phyloP scores from a whole-genome alignment of 2,888 invertebrate genomes.

The Napeogenes sylphis region DNA sequence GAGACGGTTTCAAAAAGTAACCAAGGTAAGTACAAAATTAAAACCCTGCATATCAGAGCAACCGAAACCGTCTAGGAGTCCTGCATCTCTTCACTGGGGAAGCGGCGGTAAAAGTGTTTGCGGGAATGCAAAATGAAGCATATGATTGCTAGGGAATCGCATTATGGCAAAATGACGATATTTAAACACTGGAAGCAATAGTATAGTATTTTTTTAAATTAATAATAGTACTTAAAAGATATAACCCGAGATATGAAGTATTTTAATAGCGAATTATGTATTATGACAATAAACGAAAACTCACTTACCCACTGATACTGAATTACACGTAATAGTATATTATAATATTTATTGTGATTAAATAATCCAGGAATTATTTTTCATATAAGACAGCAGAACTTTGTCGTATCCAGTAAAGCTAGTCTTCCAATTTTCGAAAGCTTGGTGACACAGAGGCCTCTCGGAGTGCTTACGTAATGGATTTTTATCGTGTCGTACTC shows the following conservation, averaged over 20 bases:
- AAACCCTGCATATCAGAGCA: conserved; percentile 19
- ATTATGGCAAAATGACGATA: conserved; percentile 50
- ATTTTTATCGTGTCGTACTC: conserved; percentile 68
- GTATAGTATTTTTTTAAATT: neutral
- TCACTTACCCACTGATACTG: too few species aligned
- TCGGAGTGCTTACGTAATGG: conserved; percentile 58
- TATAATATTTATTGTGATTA: neutral
- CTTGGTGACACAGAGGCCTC: conserved; percentile 51
- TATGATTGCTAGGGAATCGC: conserved; percentile 69
- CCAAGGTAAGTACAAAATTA: conserved; percentile 16
- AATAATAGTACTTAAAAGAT: neutral
- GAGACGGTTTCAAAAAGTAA: conserved; percentile 6
- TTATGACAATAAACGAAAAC: too few species aligned
- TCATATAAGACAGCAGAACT: neutral
- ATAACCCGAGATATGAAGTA: too few species aligned
- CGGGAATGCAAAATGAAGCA: conserved; percentile 72
- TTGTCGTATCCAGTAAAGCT: conserved; percentile 42
- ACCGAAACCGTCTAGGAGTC: conserved; percentile 17
- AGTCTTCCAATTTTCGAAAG: conserved; percentile 37
- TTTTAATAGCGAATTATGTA: too few species aligned
- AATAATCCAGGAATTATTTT: neutral
- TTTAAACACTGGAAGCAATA: conserved; percentile 30
- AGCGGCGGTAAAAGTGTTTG: conserved; percentile 58
- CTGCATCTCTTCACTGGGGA: conserved; percentile 15
- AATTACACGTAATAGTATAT: neutral